Conservation (phyloP, 2,113 vertebrate genomes). For the Sylvietta virens region DNA sequence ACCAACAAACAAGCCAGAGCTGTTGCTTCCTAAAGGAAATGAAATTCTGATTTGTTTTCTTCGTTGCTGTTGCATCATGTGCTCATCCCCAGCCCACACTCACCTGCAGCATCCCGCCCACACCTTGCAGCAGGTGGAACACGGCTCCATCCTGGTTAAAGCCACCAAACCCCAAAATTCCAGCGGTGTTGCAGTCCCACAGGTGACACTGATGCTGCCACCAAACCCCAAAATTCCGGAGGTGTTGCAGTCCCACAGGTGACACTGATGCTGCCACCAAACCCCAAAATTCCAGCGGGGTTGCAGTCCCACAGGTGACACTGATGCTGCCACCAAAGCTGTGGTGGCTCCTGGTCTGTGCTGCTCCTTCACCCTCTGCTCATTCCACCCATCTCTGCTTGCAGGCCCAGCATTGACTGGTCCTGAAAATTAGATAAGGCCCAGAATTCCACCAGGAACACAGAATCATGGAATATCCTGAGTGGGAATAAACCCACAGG, state of each 20-base stretch:
- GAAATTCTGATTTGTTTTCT: background rate
- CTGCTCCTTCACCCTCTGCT: background rate
- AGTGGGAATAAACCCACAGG: fast-evolving
- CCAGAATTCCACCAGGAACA: background rate
- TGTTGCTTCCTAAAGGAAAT: background rate
- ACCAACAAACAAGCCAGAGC: background rate
- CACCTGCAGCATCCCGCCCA: background rate
- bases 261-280: background rate
- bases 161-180: background rate
- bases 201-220: background rate
- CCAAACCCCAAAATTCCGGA: background rate
- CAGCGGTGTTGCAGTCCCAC: background rate
- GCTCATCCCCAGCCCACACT: background rate
- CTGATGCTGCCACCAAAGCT: background rate
- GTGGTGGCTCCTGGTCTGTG: background rate
- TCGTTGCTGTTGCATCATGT: background rate
- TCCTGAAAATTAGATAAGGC: background rate
- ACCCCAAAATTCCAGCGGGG: background rate
- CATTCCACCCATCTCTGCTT: background rate
- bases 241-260: background rate
- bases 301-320: background rate
- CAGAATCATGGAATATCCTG: background rate
- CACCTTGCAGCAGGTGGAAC: background rate
- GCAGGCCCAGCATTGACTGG: background rate
- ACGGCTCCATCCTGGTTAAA: background rate